Base-by-base conservation (phyloP, 2,113 vertebrate genomes). In the Gavia stellata region DNA sequence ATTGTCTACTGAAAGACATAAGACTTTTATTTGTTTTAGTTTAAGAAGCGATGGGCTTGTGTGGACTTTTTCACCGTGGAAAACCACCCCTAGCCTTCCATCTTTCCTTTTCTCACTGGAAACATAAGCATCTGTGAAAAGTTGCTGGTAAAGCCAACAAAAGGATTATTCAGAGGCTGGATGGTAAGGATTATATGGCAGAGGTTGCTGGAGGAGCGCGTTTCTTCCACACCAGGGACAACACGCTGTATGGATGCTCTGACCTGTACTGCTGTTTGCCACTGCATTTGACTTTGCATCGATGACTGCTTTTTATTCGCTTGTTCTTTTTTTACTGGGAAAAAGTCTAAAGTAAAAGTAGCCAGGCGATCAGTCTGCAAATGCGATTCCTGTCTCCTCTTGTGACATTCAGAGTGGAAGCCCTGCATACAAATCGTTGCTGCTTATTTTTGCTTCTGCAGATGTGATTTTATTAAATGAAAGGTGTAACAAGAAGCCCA, bases 401-500 rank as follows among this genome's bases (percentile, higher is more conserved):
- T 66, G 83, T 73, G 89, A 71, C 82, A 82, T 89, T 94, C 85
- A 92, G 77, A 25, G 40, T 81, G 61, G 66, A 93, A 86, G 59
- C 85, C 50, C 87, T 93, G 96, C 85, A 95, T 93, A 93, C 75
- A 94, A 93, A 96, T 93, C 4, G 1, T 79, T 28, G 8, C 67
- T 84, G 53, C 85, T 88, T 90, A 79, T 82, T 94, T 96, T 96
- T 95, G 38, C 65, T 84, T 90, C 94, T 88, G 79, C 68, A 91
- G 86, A 92, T 92, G 81, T 38, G 83, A 78, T 97, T 88, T 95
- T 92, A 95, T 94, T 92, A 94, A 95, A 96, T 49, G 90, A 91
- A 89, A 87, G 62, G 77, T 95, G 83, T 94, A 95, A 95, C 75
- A 47, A 81, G 94, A 70, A 92, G 63, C 78, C 72, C 24, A 13